Conservation (phyloP, 2,797 vertebrate genomes). For the Enteromius unitaeniatus region DNA sequence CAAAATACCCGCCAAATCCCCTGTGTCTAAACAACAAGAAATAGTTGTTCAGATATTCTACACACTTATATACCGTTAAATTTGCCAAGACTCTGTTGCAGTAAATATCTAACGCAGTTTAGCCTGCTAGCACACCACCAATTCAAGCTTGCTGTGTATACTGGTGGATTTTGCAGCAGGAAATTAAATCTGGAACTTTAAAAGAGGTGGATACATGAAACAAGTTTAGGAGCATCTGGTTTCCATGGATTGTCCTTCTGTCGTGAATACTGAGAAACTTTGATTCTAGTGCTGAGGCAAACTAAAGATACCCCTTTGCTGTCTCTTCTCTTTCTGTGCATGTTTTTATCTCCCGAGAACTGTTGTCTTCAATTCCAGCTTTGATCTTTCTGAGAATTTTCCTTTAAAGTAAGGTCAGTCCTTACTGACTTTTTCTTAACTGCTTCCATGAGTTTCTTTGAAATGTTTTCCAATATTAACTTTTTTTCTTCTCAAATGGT, state of each 20-base stretch:
- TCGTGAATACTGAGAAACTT: slow-evolving; percentile 58
- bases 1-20: not conserved
- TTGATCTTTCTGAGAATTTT: slow-evolving; percentile 66
- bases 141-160: slow-evolving; percentile 7
- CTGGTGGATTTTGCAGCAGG: slow-evolving; percentile 42
- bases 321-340: slow-evolving; percentile 24
- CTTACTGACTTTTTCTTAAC: slow-evolving; percentile 65
- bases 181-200: slow-evolving; percentile 53
- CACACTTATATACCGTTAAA: not conserved
- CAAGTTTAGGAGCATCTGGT: slow-evolving; percentile 54
- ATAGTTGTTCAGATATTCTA: not conserved
- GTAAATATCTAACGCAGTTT: not conserved
- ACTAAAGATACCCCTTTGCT: slow-evolving; percentile 57
- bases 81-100: not conserved
- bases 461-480: not conserved
- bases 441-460: slow-evolving; percentile 59
- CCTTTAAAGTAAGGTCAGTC: slow-evolving; percentile 59
- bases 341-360: slow-evolving; percentile 52
- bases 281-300: slow-evolving; percentile 56
- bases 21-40: not conserved
- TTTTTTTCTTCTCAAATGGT: slow-evolving; percentile 12
- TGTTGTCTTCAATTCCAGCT: slow-evolving; percentile 67
- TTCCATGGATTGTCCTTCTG: slow-evolving; percentile 64
- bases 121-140: slow-evolving; percentile 7
- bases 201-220: slow-evolving; percentile 52